phyloP scores from a whole-genome alignment of 2,888 invertebrate genomes.

The Cheilosia grossa region DNA sequence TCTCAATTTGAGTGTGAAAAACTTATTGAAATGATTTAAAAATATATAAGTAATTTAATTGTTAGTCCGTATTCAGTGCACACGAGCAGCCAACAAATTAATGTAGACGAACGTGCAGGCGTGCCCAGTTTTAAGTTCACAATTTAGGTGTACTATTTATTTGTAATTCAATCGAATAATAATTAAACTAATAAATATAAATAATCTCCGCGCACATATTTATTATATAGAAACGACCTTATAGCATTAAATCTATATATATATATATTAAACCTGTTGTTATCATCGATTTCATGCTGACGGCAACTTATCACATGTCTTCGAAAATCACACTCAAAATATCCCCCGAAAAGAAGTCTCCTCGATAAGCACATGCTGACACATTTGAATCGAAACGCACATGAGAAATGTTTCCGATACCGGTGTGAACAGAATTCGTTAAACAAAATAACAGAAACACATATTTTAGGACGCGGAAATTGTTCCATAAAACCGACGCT shows the following conservation, averaged over 20 bases:
- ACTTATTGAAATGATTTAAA: slow-evolving; percentile 3
- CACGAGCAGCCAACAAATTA: slow-evolving; percentile 1
- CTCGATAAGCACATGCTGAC: too few species aligned
- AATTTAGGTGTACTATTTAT: slow-evolving; percentile 66
- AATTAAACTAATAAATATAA: slow-evolving; percentile 4
- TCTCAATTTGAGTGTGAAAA: slow-evolving; percentile 22
- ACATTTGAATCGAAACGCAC: too few species aligned
- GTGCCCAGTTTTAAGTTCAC: slow-evolving; percentile 36
- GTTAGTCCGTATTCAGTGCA: background rate
- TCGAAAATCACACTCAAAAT: slow-evolving; percentile 13
- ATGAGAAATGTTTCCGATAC: too few species aligned
- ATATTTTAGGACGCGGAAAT: too few species aligned
- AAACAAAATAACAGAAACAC: too few species aligned
- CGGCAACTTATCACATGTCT: slow-evolving; percentile 44
- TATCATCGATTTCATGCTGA: slow-evolving; percentile 59
- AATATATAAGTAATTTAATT: slow-evolving; percentile 1
- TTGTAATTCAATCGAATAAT: slow-evolving; percentile 38
- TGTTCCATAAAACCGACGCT: too few species aligned
- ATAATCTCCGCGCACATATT: slow-evolving; percentile 1
- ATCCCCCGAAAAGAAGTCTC: slow-evolving; percentile 11
- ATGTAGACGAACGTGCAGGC: slow-evolving; percentile 35
- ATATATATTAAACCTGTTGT: slow-evolving; percentile 66
- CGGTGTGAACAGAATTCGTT: too few species aligned
- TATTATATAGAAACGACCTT: slow-evolving; percentile 14
- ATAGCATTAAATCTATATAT: slow-evolving; percentile 22